A percentile compares a stretch with the other conserved stretches of the same genome.
phyloP scores from a whole-genome alignment of 2,113 vertebrate genomes.

The Pelecanoides urinatrix region DNA sequence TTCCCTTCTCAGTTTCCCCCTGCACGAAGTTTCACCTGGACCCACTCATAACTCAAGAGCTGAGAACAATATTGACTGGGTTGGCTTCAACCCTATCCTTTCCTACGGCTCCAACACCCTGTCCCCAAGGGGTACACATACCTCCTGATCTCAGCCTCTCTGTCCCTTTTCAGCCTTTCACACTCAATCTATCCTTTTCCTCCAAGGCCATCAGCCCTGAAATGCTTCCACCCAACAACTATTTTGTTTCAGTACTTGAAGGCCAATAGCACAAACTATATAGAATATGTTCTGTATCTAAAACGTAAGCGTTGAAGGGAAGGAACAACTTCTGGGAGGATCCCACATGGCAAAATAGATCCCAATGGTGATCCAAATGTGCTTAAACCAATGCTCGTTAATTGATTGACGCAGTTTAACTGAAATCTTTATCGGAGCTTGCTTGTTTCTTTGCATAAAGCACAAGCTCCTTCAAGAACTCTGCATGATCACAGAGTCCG shows the following conservation, averaged over 20 bases:
- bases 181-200: neutral
- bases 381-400: neutral
- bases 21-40: neutral
- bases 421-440: neutral
- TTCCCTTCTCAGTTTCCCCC: neutral
- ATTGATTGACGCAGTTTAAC: neutral
- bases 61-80: neutral
- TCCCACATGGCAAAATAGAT: neutral
- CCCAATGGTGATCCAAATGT: neutral
- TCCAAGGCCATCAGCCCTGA: neutral
- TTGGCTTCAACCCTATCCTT: neutral
- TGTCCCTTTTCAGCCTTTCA: neutral
- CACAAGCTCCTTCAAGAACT: neutral
- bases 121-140: neutral
- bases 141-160: neutral
- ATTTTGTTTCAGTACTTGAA: neutral
- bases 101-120: neutral
- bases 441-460: neutral
- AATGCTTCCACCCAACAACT: neutral
- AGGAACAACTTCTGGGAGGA: neutral
- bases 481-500: neutral
- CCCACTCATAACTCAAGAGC: neutral
- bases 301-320: neutral
- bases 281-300: neutral
- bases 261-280: neutral